phyloP scores from a whole-genome alignment of 2,888 invertebrate species.

The Notodonta dromedarius region DNA sequence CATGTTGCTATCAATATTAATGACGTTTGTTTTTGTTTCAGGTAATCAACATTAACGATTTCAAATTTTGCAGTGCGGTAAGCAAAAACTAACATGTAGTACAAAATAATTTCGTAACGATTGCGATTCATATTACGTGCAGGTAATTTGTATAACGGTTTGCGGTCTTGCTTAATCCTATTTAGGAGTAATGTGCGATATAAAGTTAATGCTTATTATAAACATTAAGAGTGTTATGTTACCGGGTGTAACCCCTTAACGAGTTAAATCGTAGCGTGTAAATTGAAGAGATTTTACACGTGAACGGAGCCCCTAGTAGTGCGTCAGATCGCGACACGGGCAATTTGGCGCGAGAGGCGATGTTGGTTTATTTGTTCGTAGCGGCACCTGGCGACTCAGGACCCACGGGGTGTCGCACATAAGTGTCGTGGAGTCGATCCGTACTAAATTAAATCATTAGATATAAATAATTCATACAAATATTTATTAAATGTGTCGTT shows the following conservation, averaged over 20 bases:
- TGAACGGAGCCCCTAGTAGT: slow-evolving; percentile 74
- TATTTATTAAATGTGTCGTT: too few relatives aligned
- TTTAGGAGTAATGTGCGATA: slow-evolving; percentile 49
- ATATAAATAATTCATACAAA: background rate
- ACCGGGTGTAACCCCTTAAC: slow-evolving; percentile 53
- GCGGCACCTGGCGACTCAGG: slow-evolving; percentile 72
- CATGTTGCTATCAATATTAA: slow-evolving; percentile 46
- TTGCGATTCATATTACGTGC: slow-evolving; percentile 26
- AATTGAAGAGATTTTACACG: slow-evolving; percentile 77
- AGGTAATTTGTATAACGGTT: slow-evolving; percentile 43
- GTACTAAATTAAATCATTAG: slow-evolving; percentile 9
- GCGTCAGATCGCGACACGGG: slow-evolving; percentile 74
- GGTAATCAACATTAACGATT: slow-evolving; percentile 62
- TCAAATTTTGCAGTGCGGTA: slow-evolving; percentile 39
- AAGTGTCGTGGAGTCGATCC: slow-evolving; percentile 43
- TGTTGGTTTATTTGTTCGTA: slow-evolving; percentile 67
- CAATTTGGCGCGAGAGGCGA: slow-evolving; percentile 75
- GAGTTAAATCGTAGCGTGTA: slow-evolving; percentile 64
- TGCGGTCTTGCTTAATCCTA: slow-evolving; percentile 49
- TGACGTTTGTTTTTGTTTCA: slow-evolving; percentile 68
- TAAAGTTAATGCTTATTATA: slow-evolving; percentile 52
- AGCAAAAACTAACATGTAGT: slow-evolving; percentile 42
- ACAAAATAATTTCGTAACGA: slow-evolving; percentile 37
- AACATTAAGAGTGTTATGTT: slow-evolving; percentile 50
- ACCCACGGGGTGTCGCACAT: slow-evolving; percentile 51